Percentiles rank a stretch among this genome's conserved stretches.
phyloP scores from a whole-genome alignment of 2,797 vertebrate species.

The Danio jaintianensis region DNA sequence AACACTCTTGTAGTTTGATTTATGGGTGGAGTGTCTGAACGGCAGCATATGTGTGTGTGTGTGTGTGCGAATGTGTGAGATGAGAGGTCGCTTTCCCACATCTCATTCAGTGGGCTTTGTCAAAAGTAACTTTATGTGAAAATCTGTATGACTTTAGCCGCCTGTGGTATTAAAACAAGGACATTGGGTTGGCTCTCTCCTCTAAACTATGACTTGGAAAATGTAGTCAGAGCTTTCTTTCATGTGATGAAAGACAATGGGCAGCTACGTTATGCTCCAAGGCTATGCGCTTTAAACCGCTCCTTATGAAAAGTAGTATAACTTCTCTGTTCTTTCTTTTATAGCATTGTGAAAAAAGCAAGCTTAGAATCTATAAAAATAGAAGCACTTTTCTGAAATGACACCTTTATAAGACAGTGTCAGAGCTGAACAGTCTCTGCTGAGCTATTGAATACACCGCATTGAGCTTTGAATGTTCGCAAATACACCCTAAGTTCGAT shows the following conservation, averaged over 20 bases:
- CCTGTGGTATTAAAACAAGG: conserved; percentile 40
- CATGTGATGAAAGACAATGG: conserved; percentile 25
- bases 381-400: conserved; percentile 28
- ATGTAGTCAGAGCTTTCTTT: conserved; percentile 16
- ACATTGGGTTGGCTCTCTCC: conserved; percentile 1
- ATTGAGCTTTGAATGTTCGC: conserved; percentile 44
- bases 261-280: background rate
- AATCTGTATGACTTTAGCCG: conserved; percentile 52
- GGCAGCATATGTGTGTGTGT: conserved; percentile 36
- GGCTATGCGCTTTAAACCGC: conserved; percentile 5
- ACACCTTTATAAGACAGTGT: conserved; percentile 55
- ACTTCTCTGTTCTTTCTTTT: conserved; percentile 20
- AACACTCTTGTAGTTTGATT: conserved; percentile 60
- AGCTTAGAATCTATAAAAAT: conserved; percentile 29
- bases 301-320: conserved; percentile 35
- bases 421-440: conserved; percentile 30
- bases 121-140: conserved; percentile 49
- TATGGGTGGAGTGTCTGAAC: conserved; percentile 55
- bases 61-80: conserved; percentile 42
- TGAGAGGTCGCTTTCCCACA: conserved; percentile 23
- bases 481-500: conserved; percentile 34
- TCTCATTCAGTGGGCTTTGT: conserved; percentile 36
- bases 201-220: conserved; percentile 28
- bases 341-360: conserved; percentile 25
- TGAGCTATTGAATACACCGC: conserved; percentile 43